Percentiles rank a stretch among this genome's conserved stretches.
These are phyloP conservation scores for Cryptoprocta ferox DNA, from an alignment of 2,797 vertebrate species.

Conservation along the genomic window DNA sequence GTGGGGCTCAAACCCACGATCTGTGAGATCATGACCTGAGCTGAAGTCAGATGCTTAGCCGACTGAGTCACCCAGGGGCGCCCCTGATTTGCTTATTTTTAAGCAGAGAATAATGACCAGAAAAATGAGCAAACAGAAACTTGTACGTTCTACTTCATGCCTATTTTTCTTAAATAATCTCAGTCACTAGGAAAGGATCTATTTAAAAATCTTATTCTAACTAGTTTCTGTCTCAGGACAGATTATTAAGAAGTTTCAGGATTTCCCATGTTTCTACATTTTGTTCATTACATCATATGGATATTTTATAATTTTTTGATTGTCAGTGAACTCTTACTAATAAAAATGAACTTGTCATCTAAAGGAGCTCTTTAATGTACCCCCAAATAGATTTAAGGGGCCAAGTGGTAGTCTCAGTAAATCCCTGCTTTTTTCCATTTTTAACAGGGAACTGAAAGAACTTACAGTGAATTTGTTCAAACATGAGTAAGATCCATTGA, in stretches of 20 bases:
- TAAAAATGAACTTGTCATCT: neutral
- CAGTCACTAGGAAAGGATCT: neutral
- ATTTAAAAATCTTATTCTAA: neutral
- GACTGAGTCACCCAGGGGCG: too few relatives aligned
- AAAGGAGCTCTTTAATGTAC: neutral
- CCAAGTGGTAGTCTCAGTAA: neutral
- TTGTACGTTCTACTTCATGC: neutral
- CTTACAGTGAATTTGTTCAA: neutral
- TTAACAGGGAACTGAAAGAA: neutral
- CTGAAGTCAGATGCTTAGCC: too few relatives aligned
- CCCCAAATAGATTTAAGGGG: neutral
- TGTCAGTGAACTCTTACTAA: neutral
- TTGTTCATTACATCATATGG: neutral
- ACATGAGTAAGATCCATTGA: neutral
- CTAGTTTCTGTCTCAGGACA: neutral
- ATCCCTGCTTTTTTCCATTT: neutral
- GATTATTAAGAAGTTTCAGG: neutral
- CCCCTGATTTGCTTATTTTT: neutral
- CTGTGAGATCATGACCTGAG: too few relatives aligned
- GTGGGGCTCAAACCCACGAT: too few relatives aligned
- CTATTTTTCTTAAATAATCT: constrained; percentile 5
- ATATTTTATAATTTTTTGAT: constrained; percentile 7
- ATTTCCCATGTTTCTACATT: neutral
- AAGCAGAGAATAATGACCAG: neutral
- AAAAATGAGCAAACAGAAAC: neutral